Conservation (phyloP, 2,888 invertebrate genomes). For the Aricia artaxerxes region DNA sequence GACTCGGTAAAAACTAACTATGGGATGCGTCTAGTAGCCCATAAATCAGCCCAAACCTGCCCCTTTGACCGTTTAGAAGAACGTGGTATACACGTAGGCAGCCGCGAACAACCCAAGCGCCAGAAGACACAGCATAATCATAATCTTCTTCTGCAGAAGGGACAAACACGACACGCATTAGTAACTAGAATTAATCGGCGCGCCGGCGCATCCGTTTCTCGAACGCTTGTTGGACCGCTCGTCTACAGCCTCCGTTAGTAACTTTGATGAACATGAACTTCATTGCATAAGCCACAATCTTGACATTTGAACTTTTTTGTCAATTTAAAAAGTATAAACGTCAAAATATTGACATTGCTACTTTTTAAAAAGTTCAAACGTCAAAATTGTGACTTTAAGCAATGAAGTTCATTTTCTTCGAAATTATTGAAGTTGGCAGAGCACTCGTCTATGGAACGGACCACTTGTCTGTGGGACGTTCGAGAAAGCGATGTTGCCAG, state of each 20-base stretch:
- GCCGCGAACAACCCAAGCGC: constrained; percentile 87
- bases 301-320: too few species aligned
- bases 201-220: constrained; percentile 48
- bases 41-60: constrained; percentile 72
- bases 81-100: constrained; percentile 78
- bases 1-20: constrained; percentile 54
- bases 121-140: constrained; percentile 93
- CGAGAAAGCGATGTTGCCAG: constrained; percentile 42
- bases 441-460: not conserved
- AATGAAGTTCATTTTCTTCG: not conserved
- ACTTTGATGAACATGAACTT: not conserved
- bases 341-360: too few species aligned
- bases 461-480: constrained; percentile 25
- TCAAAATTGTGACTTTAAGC: not conserved
- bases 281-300: too few species aligned
- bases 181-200: constrained; percentile 60
- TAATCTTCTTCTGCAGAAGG: constrained; percentile 93
- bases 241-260: not conserved
- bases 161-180: constrained; percentile 76
- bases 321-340: too few species aligned
- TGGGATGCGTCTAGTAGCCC: constrained; percentile 60
- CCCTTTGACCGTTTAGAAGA: constrained; percentile 74
- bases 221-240: constrained; percentile 34
- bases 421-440: too few species aligned
- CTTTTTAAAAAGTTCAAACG: not conserved